Evolutionary conservation across 2,113 vertebrate species (phyloP).

Genomic region (Pholis gunnellus): DNA sequence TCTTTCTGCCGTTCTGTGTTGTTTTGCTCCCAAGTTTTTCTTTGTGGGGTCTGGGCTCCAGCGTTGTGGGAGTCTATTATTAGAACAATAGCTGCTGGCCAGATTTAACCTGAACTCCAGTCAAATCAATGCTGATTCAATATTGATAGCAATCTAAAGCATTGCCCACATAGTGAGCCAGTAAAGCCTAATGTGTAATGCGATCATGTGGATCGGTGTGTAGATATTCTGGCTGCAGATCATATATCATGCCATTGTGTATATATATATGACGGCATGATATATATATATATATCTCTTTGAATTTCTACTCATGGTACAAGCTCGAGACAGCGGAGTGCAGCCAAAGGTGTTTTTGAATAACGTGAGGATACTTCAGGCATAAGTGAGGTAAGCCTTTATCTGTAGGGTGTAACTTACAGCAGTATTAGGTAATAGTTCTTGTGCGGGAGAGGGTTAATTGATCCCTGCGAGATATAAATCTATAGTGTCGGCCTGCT

Average conservation of each 20-base stretch:
- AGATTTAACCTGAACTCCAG: slow-evolving; percentile 44
- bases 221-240: slow-evolving; percentile 28
- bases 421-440: slow-evolving; percentile 45
- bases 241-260: not conserved
- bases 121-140: slow-evolving; percentile 79
- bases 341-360: slow-evolving; percentile 17
- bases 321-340: not conserved
- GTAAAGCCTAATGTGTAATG: slow-evolving; percentile 41
- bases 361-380: slow-evolving; percentile 17
- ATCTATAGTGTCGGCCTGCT: slow-evolving; percentile 32
- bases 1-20: not conserved
- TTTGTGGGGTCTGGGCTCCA: slow-evolving; percentile 13
- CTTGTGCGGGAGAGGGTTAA: slow-evolving; percentile 50
- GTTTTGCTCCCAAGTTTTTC: slow-evolving; percentile 4
- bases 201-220: slow-evolving; percentile 24
- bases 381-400: slow-evolving; percentile 35
- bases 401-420: slow-evolving; percentile 36
- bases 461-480: slow-evolving; percentile 67
- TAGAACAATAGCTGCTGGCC: slow-evolving; percentile 46
- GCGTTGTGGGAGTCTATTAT: slow-evolving; percentile 40
- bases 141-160: slow-evolving; percentile 77
- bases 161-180: slow-evolving; percentile 16
- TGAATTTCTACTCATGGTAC: not conserved
- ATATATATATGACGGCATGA: no score
- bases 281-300: no score